phyloP scores from a whole-genome alignment of 2,113 vertebrate genomes.

The Callaeas wilsoni region DNA sequence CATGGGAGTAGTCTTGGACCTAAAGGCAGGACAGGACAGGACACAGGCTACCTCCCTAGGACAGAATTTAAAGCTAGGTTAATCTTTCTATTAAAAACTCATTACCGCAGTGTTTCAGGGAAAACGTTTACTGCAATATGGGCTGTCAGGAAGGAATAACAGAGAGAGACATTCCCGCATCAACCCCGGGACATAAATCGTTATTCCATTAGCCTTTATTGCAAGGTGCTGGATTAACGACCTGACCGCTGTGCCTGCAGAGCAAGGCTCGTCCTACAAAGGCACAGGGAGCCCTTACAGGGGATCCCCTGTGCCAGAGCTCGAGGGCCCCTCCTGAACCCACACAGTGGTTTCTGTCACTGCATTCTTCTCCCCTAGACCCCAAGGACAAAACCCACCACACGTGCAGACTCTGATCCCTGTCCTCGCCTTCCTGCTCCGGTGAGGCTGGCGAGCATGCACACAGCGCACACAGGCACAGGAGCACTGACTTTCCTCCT shows the following conservation, averaged over 20 bases:
- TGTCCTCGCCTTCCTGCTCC: background rate
- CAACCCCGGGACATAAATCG: conserved; percentile 65
- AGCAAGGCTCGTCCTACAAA: background rate
- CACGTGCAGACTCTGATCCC: background rate
- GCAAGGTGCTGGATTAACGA: conserved; percentile 59
- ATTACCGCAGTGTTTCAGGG: background rate
- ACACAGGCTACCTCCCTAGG: background rate
- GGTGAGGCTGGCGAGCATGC: accelerated
- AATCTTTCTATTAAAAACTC: conserved; percentile 54
- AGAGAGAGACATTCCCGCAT: conserved; percentile 69
- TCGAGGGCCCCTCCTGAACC: background rate
- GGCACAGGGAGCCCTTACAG: background rate
- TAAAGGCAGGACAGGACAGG: background rate
- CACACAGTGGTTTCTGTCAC: accelerated
- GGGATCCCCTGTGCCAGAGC: background rate
- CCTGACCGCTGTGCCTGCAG: background rate
- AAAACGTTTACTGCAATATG: conserved; percentile 38
- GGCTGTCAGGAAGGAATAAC: conserved; percentile 65
- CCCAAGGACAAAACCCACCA: background rate
- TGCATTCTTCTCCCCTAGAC: background rate
- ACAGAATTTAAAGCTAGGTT: background rate
- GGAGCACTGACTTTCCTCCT: background rate
- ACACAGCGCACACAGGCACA: accelerated
- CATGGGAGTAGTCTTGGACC: background rate
- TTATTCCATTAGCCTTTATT: conserved; percentile 72